Percentiles rank a stretch among this genome's conserved stretches.
Conservation (phyloP, 1,140 invertebrate species). For the Drosophila bocki region DNA sequence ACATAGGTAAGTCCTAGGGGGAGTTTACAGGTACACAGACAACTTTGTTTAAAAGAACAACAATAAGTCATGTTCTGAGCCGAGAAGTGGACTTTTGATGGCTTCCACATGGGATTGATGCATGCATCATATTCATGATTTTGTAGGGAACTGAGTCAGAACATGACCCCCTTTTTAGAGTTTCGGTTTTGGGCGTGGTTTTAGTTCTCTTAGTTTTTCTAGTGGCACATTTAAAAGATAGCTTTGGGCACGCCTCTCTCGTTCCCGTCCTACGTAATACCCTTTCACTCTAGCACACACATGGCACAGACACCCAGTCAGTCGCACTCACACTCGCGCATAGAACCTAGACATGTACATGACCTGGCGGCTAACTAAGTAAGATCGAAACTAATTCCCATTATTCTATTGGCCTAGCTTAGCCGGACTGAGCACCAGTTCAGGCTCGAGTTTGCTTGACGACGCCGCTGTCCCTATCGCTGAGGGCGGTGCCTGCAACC, state of each 20-base stretch:
- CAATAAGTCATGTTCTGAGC: constrained; percentile 24
- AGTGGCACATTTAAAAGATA: constrained; percentile 80
- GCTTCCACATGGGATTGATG: not conserved
- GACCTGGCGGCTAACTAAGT: constrained; percentile 72
- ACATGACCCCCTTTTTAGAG: constrained; percentile 34
- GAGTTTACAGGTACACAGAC: constrained; percentile 42
- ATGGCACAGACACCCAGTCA: constrained; percentile 13
- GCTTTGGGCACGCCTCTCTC: constrained; percentile 39
- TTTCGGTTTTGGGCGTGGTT: constrained; percentile 7
- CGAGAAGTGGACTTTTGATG: not conserved
- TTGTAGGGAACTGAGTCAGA: constrained; percentile 19
- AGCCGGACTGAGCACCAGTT: constrained; percentile 83
- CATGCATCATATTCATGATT: constrained; percentile 4
- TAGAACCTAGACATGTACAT: constrained; percentile 50
- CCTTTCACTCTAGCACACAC: constrained; percentile 23
- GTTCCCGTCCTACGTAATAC: constrained; percentile 10
- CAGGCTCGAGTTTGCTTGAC: constrained; percentile 76
- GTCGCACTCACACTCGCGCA: constrained; percentile 16
- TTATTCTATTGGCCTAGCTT: constrained; percentile 81
- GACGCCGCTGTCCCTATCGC: constrained; percentile 21
- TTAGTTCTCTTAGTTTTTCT: constrained; percentile 32
- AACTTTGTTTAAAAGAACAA: constrained; percentile 22
- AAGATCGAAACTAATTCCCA: constrained; percentile 63
- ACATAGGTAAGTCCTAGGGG: constrained; percentile 22
- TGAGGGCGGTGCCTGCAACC: constrained; percentile 35